Percentiles rank a stretch among this genome's conserved stretches.
These are phyloP conservation scores for Macrobrachium nipponense DNA, from an alignment of 1,140 invertebrate species.

Conservation along the genomic window DNA sequence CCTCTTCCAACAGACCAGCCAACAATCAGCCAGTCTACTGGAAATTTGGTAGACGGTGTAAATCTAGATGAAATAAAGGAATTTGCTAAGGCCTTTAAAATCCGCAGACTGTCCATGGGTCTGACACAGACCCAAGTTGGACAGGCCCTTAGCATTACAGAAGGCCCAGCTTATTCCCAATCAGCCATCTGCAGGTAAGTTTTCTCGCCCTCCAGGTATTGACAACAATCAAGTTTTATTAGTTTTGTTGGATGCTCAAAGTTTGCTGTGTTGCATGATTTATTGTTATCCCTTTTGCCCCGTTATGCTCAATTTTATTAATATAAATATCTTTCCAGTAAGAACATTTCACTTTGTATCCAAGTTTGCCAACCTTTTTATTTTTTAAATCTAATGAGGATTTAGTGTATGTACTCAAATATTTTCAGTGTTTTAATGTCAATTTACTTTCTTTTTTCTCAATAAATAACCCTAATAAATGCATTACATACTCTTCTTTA, in stretches of 20 bases:
- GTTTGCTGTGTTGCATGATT: no score
- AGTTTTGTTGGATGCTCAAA: slow-evolving; percentile 15
- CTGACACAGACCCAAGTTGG: slow-evolving; percentile 95
- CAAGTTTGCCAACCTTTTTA: no score
- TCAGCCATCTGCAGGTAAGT: slow-evolving; percentile 97
- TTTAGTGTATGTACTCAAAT: no score
- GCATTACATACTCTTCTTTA: no score
- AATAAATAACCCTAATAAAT: no score
- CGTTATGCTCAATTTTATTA: no score
- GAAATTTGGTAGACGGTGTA: slow-evolving; percentile 95
- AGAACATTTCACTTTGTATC: no score
- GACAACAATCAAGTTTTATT: background rate
- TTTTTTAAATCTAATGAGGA: no score
- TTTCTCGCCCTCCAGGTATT: background rate
- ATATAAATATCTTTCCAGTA: no score
- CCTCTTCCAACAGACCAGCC: slow-evolving; percentile 78
- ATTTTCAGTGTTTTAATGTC: no score
- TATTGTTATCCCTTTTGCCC: no score
- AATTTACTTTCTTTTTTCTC: no score
- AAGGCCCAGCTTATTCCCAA: slow-evolving; percentile 97
- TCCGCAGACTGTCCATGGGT: slow-evolving; percentile 90
- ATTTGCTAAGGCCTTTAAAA: slow-evolving; percentile 97
- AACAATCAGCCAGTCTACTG: slow-evolving; percentile 91
- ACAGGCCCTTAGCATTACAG: slow-evolving; percentile 93
- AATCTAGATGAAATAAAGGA: slow-evolving; percentile 98